Conservation (phyloP, 2,113 vertebrate genomes). For the Podarcis muralis region DNA sequence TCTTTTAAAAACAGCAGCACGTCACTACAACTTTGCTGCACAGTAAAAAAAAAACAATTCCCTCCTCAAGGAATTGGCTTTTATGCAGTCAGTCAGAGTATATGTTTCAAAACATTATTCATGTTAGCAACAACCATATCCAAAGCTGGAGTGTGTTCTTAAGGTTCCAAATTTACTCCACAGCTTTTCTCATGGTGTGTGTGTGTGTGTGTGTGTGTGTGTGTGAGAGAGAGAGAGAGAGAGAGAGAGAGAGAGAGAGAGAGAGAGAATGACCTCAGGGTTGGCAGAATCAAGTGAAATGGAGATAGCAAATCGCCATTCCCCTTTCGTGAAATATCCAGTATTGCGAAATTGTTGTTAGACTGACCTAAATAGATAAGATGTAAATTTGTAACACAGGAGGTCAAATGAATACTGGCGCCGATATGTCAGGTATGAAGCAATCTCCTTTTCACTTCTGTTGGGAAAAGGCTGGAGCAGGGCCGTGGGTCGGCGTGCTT, state of each 20-base stretch:
- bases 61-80: conserved; percentile 7
- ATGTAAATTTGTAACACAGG: not conserved
- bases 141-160: conserved; percentile 34
- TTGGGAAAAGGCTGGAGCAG: not conserved
- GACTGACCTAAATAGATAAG: not conserved
- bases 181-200: conserved; percentile 51
- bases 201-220: not conserved
- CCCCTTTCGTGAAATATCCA: not conserved
- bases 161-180: conserved; percentile 49
- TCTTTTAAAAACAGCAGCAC: conserved; percentile 20
- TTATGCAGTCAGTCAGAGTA: not conserved
- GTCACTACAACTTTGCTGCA: not conserved
- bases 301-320: not conserved
- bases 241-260: too few relatives aligned
- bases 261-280: conserved; percentile 35
- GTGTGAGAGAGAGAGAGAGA: too few relatives aligned
- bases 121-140: conserved; percentile 18
- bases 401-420: not conserved
- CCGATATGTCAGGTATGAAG: not conserved
- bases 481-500: too few relatives aligned
- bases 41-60: not conserved
- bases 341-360: not conserved
- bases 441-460: not conserved
- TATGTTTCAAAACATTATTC: conserved; percentile 44
- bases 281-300: not conserved